These are phyloP conservation scores for Aviceda subcristata DNA, from an alignment of 2,113 vertebrate species.

Conservation along the genomic window DNA sequence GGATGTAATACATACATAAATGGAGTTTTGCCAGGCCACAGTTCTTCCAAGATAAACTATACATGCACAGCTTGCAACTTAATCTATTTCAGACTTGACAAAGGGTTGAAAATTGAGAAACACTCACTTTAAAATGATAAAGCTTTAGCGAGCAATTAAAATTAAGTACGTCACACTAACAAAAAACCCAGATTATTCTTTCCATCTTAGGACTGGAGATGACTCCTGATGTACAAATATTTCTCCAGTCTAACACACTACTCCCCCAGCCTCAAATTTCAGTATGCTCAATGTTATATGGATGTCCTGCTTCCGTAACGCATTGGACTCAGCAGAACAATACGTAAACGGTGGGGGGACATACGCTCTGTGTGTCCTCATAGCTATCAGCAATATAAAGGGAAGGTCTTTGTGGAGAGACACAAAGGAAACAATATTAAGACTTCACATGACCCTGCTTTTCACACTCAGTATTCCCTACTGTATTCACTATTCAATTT, in stretches of 20 bases:
- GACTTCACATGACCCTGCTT: not conserved
- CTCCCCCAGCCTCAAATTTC: not conserved
- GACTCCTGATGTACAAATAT: not conserved
- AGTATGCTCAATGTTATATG: not conserved
- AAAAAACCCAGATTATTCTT: not conserved
- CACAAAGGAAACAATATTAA: not conserved
- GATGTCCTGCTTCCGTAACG: not conserved
- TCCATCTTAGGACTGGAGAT: not conserved
- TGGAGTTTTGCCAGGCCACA: not conserved
- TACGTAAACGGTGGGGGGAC: rapidly evolving
- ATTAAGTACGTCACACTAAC: not conserved
- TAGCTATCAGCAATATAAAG: not conserved
- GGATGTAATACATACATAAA: not conserved
- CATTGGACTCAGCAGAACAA: not conserved
- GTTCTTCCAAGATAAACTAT: not conserved
- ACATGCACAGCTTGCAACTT: not conserved
- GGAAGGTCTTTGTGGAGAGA: not conserved
- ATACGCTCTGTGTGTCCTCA: not conserved
- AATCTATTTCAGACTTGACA: not conserved
- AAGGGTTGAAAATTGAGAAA: not conserved
- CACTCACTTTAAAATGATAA: not conserved
- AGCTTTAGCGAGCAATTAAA: not conserved
- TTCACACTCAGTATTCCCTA: not conserved
- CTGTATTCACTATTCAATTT: not conserved
- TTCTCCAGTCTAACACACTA: not conserved